phyloP scores from a whole-genome alignment of 2,113 vertebrate species.

The Smithornis capensis region DNA sequence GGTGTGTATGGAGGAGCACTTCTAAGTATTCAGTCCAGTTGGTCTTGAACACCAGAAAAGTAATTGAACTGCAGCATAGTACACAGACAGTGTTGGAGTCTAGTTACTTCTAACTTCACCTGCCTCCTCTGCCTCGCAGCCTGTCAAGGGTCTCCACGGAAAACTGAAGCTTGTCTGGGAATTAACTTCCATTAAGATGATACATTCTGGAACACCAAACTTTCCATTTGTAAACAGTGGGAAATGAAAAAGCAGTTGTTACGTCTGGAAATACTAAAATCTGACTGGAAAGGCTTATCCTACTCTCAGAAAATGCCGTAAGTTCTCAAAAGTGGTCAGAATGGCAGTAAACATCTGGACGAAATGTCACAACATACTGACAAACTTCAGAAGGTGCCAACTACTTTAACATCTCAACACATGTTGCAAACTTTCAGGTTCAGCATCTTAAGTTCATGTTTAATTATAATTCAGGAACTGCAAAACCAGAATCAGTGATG shows the following conservation, averaged over 20 bases:
- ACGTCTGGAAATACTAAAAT: not conserved
- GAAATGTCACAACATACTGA: not conserved
- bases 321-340: not conserved
- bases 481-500: not conserved
- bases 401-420: not conserved
- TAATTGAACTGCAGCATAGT: not conserved
- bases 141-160: not conserved
- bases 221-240: not conserved
- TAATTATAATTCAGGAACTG: not conserved
- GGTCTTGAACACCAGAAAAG: not conserved
- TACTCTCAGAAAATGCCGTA: not conserved
- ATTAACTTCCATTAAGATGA: not conserved
- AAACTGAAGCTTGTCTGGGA: not conserved
- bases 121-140: not conserved
- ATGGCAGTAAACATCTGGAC: not conserved
- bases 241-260: not conserved
- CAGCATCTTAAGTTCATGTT: not conserved
- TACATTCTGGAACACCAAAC: not conserved
- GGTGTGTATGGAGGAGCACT: not conserved
- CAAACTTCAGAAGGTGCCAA: not conserved
- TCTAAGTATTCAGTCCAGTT: not conserved
- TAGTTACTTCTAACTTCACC: not conserved
- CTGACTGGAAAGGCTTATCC: not conserved
- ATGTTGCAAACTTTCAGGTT: not conserved
- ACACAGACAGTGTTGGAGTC: not conserved